phyloP scores from a whole-genome alignment of 2,797 vertebrate species.

The Emydoidea blandingii region DNA sequence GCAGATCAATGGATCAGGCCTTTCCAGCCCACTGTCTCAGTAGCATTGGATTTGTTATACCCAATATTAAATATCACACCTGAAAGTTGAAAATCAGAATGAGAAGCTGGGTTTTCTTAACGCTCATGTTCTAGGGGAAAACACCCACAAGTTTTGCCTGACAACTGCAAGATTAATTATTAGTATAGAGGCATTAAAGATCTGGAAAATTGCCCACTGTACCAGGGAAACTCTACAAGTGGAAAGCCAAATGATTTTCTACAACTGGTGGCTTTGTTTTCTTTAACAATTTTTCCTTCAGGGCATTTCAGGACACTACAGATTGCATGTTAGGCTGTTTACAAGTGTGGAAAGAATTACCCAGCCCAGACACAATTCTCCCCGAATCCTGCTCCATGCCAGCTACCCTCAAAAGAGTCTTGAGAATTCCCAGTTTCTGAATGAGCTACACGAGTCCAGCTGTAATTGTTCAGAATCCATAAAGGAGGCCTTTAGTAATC shows the following conservation, averaged over 20 bases:
- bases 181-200: conserved; percentile 37
- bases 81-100: not conserved
- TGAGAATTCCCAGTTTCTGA: not conserved
- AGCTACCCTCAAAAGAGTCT: not conserved
- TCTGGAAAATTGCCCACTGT: conserved; percentile 24
- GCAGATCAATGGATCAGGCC: conserved; percentile 1
- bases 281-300: conserved; percentile 45
- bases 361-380: conserved; percentile 14
- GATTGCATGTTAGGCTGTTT: conserved; percentile 25
- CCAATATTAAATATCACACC: not conserved
- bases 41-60: not conserved
- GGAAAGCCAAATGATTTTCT: conserved; percentile 54
- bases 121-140: too few relatives aligned
- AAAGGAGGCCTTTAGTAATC: conserved; percentile 4
- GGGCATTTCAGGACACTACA: conserved; percentile 63
- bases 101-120: not conserved
- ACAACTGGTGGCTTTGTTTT: conserved; percentile 59
- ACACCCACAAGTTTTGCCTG: conserved; percentile 19
- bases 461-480: not conserved
- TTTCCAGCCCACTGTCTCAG: not conserved
- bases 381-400: not conserved
- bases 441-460: not conserved
- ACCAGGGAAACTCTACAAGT: conserved; percentile 44
- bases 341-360: conserved; percentile 43
- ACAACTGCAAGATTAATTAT: conserved; percentile 58